Evolutionary conservation across 2,113 vertebrate species (phyloP).

Genomic region (Microcebus jonahi): DNA sequence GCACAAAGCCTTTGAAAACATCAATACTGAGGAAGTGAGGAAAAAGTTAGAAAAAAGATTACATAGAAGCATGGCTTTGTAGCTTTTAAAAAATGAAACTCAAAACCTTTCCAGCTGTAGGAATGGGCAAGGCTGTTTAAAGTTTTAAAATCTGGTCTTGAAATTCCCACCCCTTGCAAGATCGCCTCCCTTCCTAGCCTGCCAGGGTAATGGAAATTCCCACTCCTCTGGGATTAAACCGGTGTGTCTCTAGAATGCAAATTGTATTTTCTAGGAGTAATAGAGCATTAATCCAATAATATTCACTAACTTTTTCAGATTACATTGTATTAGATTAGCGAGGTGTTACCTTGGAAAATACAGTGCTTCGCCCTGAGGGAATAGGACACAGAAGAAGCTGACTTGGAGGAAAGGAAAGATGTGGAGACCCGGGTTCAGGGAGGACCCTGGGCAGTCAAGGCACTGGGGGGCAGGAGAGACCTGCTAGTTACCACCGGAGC

Average conservation of each 20-base stretch:
- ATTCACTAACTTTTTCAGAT: slow-evolving; percentile 36
- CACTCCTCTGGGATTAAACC: slow-evolving; percentile 28
- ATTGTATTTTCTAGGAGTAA: slow-evolving; percentile 46
- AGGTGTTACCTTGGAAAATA: slow-evolving; percentile 67
- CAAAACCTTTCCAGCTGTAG: slow-evolving; percentile 25
- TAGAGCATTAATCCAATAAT: slow-evolving; percentile 44
- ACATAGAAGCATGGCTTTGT: background rate
- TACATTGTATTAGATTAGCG: slow-evolving; percentile 57
- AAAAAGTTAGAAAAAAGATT: background rate
- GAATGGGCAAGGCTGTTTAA: slow-evolving; percentile 31
- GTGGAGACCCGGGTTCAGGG: background rate
- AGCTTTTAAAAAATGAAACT: slow-evolving; percentile 22
- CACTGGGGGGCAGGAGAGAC: slow-evolving; percentile 68
- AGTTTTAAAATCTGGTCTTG: slow-evolving; percentile 36
- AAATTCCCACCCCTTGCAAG: slow-evolving; percentile 38
- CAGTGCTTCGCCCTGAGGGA: slow-evolving; percentile 9
- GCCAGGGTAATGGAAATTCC: slow-evolving; percentile 49
- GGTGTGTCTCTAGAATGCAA: slow-evolving; percentile 55
- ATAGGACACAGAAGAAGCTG: background rate
- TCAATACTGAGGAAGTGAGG: background rate
- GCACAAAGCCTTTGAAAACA: background rate
- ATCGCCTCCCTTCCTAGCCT: background rate
- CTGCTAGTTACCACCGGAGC: background rate
- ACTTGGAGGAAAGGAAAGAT: background rate
- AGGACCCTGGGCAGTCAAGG: background rate